Base-by-base conservation (phyloP, 2,888 invertebrate species). In the Tiliacea citrago region DNA sequence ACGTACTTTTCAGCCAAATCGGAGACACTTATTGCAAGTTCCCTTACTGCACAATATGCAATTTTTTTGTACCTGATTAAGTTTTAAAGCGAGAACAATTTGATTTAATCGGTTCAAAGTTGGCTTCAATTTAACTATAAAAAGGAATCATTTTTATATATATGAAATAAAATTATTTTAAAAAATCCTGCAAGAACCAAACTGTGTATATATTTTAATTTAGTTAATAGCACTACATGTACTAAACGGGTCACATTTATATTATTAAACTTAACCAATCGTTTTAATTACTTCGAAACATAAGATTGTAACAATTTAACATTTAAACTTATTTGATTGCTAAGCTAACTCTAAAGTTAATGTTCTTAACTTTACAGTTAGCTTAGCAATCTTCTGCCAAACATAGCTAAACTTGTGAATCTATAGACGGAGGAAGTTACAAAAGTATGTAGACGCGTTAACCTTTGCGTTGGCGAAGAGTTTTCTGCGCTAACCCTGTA, bases 401-500 rank as follows among this genome's bases (percentile, higher is more conserved):
- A 63, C 47, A 58, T 68, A 53, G 53, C 57, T 24, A 66, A 58
- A 75, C 69, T 69, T 61, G 51, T 24, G 61, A 73, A 68, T 63
- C 53, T 51, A 47, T 61, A 66, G 39, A 69, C 49, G 39, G 47
- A 47, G 51, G 67, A 81, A 77, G 77, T 73, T 80, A 68, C 67
- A 65, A 73, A 82, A 77, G 77, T 73, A 68, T 77, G 77, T 68
- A 68, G 72, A 80, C 72, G 66, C 69, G 60, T 69, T 68, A 55
- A 82, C 77, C 60, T 66, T 82, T 66, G 10, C 45, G 49, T 53
- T 42, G 35, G 51, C 13, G 10, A 13, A 53, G 63, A 58, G 61
- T 58, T 73, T 42, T 67, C 57, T 68, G 39, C n/a, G 13, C 35
- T 47, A 49, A 16, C 55, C 45, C 45, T 39, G 53, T n/a, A 29